Base-by-base conservation (phyloP, 1,140 invertebrate species). In the Neodiprion fabricii region DNA sequence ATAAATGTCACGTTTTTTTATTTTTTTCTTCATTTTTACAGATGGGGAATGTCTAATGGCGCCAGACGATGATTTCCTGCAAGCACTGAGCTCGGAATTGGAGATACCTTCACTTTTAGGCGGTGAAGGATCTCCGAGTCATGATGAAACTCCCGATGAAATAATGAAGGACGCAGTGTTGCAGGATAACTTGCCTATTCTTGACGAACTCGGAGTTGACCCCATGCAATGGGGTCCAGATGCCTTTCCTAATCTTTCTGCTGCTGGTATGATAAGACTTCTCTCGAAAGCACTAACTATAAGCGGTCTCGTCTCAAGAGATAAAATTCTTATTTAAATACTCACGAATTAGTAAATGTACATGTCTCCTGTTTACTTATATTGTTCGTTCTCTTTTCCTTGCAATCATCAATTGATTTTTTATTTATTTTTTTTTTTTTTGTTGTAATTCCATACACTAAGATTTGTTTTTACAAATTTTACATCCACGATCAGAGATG, bases 71-170 rank as follows among this genome's bases (percentile, higher is more conserved):
- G 83, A 86, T 50, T 83, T 87, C 61, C 79, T 86, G 47, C 82
- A 86, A 74, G 78, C 80, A 10, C 76, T 86, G 12, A 83, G 83
- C 53, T 83, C 80, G 1, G 85, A 84, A 70, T 72, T 86, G 72
- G 85, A 84, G 61, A 85, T 87, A 49, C 80, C 85, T 10, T 68
- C 81, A 8, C 70, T 82, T 0, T 68, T 81, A 10, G 80, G 79
- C 7, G 79, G 74, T 47, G 80, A 84, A 50, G 75, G 77, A 73
- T 79, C 80, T 12, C 74, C 73, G 9, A 74, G 28, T 67, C 71
- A 74, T 48, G 76, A 81, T 68, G 75, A 82, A 70, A 80, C 72
- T 47, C 74, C 79, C 0, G 79, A 83, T 67, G 83, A 83, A 70
- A 81, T 82, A 17, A 81, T 78, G 72, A 81, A 80, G 75, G 74